Evolutionary conservation across 1,140 invertebrate species (phyloP), one percentile per base, ranked within the genome.

Genomic region (Homalodisca vitripennis): DNA sequence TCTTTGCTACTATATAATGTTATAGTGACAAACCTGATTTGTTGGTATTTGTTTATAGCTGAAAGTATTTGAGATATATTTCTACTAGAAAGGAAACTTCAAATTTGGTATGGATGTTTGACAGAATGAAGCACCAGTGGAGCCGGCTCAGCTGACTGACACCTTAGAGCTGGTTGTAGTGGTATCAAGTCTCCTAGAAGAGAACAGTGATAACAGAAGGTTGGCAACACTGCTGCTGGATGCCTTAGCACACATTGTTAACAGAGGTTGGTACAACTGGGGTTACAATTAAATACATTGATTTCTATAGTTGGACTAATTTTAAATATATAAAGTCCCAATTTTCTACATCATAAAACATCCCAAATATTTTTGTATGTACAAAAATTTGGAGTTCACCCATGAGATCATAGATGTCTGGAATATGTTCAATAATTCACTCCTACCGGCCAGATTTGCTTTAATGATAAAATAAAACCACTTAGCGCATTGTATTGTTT

Each of bases 141-240:
- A 71, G 31, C 41, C 67, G 17, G 29, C 66, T 2, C 51, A 26
- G 22, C 26, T 71, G 46, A 63, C 53, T 24, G 70, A 71, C 31
- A 68, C 30, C 24, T 26, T 68, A 22, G 66, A 71, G 41, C 48
- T 71, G 14, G 48, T 68, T 30, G 65, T 68, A 48, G 62, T 30
- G n/a, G 57, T 53, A 24, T 34, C 67, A 27, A 71, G 53, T 66
- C 32, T 71, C 27, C 20, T 68, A 48, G 34, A 34, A 24, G 70
- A 71, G 48, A 63, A 71, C 3, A 32, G 51, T 22, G 29, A 27
- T n/a, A 47, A 68, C 57, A 32, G 63, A 22, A 47, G 67, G 13
- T 62, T 71, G 53, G 31, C 62, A 14, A 68, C 14, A 14, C 51
- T 29, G 46, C 34, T 71, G 27, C 62, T 71, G 51, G 66, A 71